Conservation (phyloP, 2,797 vertebrate genomes). For the Lagocephalus sceleratus region DNA sequence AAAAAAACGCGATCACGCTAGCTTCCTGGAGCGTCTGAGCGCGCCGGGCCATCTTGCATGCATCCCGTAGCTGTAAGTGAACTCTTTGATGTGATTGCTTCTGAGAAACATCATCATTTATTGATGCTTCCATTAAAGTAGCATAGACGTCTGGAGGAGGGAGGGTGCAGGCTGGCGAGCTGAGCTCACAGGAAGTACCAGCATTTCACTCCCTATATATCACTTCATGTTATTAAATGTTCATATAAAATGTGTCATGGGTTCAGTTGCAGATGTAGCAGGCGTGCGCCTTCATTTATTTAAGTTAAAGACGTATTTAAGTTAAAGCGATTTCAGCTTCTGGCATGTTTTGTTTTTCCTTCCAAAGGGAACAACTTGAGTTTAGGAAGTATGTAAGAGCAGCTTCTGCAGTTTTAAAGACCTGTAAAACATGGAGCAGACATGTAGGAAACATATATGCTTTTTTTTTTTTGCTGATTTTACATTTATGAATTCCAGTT, state of each 20-base stretch:
- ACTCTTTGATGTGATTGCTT: constrained; percentile 82
- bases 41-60: constrained; percentile 66
- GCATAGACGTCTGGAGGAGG: constrained; percentile 54
- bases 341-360: no score
- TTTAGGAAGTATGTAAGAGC: no score
- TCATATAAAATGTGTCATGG: neutral
- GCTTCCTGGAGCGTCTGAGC: constrained; percentile 61
- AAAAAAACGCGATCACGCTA: constrained; percentile 58
- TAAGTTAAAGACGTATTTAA: no score
- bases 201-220: constrained; percentile 18
- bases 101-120: constrained; percentile 84
- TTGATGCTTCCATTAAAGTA: constrained; percentile 84
- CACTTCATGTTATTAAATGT: no score
- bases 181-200: constrained; percentile 21
- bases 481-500: constrained; percentile 34
- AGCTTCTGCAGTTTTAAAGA: no score
- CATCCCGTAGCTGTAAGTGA: constrained; percentile 70
- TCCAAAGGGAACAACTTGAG: no score
- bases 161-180: constrained; percentile 33
- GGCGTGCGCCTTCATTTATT: neutral
- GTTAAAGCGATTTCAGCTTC: no score
- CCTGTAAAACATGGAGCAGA: neutral
- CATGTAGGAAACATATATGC: no score
- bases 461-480: constrained; percentile 10
- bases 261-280: constrained; percentile 5